These are phyloP conservation scores for Odocoileus virginianus DNA, from an alignment of 2,113 vertebrate species.

Conservation along the genomic window DNA sequence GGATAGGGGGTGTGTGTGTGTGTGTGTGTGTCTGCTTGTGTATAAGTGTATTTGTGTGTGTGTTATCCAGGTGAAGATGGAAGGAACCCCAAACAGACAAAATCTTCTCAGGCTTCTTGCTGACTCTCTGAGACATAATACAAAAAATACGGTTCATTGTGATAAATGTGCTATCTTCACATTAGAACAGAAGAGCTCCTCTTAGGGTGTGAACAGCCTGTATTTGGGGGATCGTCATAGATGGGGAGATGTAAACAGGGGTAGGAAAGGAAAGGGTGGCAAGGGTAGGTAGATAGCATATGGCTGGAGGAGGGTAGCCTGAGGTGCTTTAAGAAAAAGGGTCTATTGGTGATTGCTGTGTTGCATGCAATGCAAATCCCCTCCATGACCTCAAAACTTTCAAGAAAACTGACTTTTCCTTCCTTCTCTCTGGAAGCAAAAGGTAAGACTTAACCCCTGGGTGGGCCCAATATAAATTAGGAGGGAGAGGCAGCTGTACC, in stretches of 20 bases:
- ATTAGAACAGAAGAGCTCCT: background rate
- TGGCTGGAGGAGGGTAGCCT: background rate
- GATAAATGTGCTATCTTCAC: background rate
- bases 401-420: background rate
- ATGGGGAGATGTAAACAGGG: background rate
- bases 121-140: background rate
- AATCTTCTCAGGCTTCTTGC: background rate
- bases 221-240: background rate
- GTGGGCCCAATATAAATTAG: background rate
- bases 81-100: background rate
- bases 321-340: background rate
- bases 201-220: background rate
- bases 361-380: background rate
- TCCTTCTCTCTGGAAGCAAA: background rate
- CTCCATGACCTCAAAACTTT: background rate
- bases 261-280: too few species aligned
- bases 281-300: background rate
- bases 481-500: background rate
- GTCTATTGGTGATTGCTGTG: accelerated
- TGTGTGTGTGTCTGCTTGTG: background rate
- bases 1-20: too few species aligned
- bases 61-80: background rate
- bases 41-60: background rate
- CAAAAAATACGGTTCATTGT: background rate
- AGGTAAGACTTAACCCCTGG: background rate